phyloP scores from a whole-genome alignment of 2,113 vertebrate genomes.

The Hoplias malabaricus region DNA sequence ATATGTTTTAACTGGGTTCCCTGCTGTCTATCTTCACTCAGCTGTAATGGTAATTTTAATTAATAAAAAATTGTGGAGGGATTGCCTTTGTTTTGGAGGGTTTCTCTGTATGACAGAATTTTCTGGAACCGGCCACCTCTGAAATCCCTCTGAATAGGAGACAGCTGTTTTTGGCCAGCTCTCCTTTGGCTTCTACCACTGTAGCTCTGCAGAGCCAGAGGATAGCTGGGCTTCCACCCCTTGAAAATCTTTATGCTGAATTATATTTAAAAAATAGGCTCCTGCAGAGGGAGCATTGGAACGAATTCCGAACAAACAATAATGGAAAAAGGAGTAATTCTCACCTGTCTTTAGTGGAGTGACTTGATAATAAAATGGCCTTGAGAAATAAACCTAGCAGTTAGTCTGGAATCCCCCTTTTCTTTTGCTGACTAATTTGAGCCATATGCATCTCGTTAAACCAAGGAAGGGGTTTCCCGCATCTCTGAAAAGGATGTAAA shows the following conservation, averaged over 20 bases:
- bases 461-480: slow-evolving; percentile 85
- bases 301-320: slow-evolving; percentile 65
- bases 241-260: slow-evolving; percentile 68
- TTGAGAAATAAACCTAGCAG: slow-evolving; percentile 65
- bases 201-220: slow-evolving; percentile 46
- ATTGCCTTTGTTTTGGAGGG: slow-evolving; percentile 88
- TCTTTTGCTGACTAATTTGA: slow-evolving; percentile 86
- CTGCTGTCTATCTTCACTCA: slow-evolving; percentile 56
- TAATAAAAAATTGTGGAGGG: slow-evolving; percentile 51
- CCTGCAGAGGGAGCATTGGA: slow-evolving; percentile 70
- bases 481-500: slow-evolving; percentile 54
- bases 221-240: slow-evolving; percentile 60
- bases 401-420: slow-evolving; percentile 82
- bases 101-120: slow-evolving; percentile 84
- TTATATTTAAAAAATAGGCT: slow-evolving; percentile 63
- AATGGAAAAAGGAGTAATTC: slow-evolving; percentile 67
- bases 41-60: slow-evolving; percentile 53
- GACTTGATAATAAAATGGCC: slow-evolving; percentile 74
- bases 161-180: slow-evolving; percentile 72
- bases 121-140: slow-evolving; percentile 84
- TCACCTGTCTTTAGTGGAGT: slow-evolving; percentile 78
- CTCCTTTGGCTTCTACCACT: slow-evolving; percentile 62
- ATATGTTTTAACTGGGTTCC: slow-evolving; percentile 54
- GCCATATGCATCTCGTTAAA: slow-evolving; percentile 78
- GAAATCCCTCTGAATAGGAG: slow-evolving; percentile 84